phyloP scores from a whole-genome alignment of 2,113 vertebrate species.

The Mustelus asterias region DNA sequence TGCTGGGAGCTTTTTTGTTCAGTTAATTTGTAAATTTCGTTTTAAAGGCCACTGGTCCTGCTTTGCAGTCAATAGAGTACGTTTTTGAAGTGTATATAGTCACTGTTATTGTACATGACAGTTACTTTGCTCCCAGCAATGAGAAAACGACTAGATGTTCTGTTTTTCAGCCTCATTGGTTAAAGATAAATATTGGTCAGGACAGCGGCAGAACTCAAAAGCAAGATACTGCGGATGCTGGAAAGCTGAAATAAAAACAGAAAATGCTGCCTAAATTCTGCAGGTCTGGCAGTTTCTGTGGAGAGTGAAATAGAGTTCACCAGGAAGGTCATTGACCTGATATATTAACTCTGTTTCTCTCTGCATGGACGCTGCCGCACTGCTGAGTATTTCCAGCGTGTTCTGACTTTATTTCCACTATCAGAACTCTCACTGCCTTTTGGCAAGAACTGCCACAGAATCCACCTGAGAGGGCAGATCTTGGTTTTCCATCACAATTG shows the following conservation, averaged over 20 bases:
- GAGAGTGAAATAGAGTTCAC: background rate
- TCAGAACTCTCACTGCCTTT: background rate
- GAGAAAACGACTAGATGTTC: background rate
- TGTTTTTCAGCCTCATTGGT: background rate
- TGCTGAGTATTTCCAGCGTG: background rate
- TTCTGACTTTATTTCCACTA: background rate
- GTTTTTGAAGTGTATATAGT: background rate
- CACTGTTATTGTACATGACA: too few species aligned
- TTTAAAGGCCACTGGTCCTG: background rate
- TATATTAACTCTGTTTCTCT: background rate
- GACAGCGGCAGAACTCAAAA: too few species aligned
- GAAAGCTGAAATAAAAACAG: too few species aligned
- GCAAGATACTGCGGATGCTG: too few species aligned
- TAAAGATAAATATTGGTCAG: too few species aligned
- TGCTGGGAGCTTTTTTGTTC: background rate
- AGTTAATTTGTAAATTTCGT: background rate
- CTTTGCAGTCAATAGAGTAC: background rate
- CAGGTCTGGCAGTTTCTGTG: too few species aligned
- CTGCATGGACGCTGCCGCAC: background rate
- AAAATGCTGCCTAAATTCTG: too few species aligned
- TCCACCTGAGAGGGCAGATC: background rate
- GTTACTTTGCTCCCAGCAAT: background rate
- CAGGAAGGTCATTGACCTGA: background rate
- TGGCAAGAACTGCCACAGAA: background rate
- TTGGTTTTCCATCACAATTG: background rate